Conservation (phyloP, 2,888 invertebrate species). For the Nemapogon koenigi region DNA sequence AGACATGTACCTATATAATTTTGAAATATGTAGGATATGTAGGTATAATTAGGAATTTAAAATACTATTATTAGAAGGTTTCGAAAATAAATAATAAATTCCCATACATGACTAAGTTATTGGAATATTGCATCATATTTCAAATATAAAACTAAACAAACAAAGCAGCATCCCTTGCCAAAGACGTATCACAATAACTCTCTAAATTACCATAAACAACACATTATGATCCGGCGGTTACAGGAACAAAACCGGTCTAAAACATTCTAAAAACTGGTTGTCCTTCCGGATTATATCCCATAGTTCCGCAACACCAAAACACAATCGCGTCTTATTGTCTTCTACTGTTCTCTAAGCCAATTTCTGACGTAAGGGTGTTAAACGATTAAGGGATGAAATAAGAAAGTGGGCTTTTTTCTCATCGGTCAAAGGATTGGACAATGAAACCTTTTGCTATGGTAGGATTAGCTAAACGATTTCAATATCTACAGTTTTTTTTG, state of each 20-base stretch:
- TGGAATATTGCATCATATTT: too few relatives aligned
- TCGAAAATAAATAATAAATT: too few relatives aligned
- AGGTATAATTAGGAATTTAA: too few relatives aligned
- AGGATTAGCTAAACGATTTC: slow-evolving; percentile 5
- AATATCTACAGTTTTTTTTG: too few relatives aligned
- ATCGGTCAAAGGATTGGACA: not conserved
- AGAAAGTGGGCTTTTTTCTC: not conserved
- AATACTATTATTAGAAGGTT: too few relatives aligned
- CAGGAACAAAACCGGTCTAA: slow-evolving; percentile 30
- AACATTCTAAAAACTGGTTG: slow-evolving; percentile 48
- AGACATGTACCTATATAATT: too few relatives aligned
- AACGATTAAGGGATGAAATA: slow-evolving; percentile 8
- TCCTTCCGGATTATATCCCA: slow-evolving; percentile 45
- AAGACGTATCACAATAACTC: slow-evolving; percentile 41
- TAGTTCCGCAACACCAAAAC: slow-evolving; percentile 44
- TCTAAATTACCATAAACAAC: slow-evolving; percentile 63
- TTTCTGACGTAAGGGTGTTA: slow-evolving; percentile 5
- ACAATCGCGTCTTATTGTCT: slow-evolving; percentile 39
- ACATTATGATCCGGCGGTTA: slow-evolving; percentile 45
- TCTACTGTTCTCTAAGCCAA: slow-evolving; percentile 2
- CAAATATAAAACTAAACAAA: not conserved
- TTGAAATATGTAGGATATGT: too few relatives aligned
- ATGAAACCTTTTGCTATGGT: slow-evolving; percentile 1
- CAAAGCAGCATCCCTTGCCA: slow-evolving; percentile 34
- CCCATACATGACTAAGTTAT: too few relatives aligned